Base-by-base conservation (phyloP, 2,797 vertebrate species). In the Aeoliscus strigatus region DNA sequence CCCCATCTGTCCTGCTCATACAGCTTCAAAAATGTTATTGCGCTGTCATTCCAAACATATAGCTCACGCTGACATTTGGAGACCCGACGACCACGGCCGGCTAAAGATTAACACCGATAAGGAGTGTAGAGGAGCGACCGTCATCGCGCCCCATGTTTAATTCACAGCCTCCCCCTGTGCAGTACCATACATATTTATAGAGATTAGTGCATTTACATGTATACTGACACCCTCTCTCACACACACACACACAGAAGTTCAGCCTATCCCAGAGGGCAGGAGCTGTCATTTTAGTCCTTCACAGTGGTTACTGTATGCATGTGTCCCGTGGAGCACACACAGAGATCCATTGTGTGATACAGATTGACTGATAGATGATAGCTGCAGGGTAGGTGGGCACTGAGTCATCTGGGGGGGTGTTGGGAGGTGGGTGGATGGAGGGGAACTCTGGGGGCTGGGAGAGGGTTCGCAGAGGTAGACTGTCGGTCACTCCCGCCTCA, bases 341-440 rank as follows among this genome's bases (percentile, higher is more conserved):
- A 50, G 9, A 37, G 42, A 39, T 35, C 31, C 42, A 68, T 58
- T 66, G 53, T 69, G 66, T 6, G 60, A 66, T 53, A 71, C 47
- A 59, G 60, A 60, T 60, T 70, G 81, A 86, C 75, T 85, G 86
- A 87, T 87, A 75, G 83, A 82, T 77, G 57, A 79, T 82, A 67
- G 76, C 86, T 80, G 65, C 70, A 27, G 80, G 84, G 75, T 57
- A 69, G 66, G 69, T 81, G 80, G 73, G 70, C 35, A 61, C 12
- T 73, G 74, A 84, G 77, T 82, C 83, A 83, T 77, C 69, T 12
- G 54, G 6, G 28, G 47, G 53, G n/a, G n/a, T 52, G 61, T 50
- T 39, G 41, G 51, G 51, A 66, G 66, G 48, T 43, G 40, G 57
- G 53, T 50, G 27, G 60, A 61, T 62, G 42, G 61, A 51, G 45